Evolutionary conservation across 2,797 vertebrate species (phyloP), one percentile per base, ranked within the genome.

Genomic region (Eospalax fontanierii): DNA sequence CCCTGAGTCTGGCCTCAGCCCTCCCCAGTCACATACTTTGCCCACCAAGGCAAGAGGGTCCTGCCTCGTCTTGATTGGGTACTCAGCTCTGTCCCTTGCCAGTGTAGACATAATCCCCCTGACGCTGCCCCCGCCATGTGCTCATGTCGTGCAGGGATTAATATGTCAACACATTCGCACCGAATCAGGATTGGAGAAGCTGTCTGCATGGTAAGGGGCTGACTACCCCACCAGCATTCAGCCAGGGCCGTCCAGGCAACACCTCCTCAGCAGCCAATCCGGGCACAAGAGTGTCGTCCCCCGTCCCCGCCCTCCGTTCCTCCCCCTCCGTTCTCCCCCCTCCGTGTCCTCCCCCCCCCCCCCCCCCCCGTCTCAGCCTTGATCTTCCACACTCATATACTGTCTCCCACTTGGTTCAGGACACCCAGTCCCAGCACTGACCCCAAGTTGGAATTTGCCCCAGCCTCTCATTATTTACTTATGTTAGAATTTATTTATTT

Each of bases 401-500:
- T 1, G 2, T 4, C 71, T 75, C 84, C 81, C 73, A n/a, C 85
- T 75, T 46, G 57, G 26, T 28, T 61, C 68, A 2, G 57, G 84
- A 82, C 71, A 46, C 43, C 35, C 1, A 38, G 82, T 82, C 63
- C 68, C n/a, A 28, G 90, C 78, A 68, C 87, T 91, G 90, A 93
- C 94, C 88, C 3, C 0, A 12, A 4, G 28, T 68, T 74, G 2
- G 73, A 18, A 1, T 30, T 54, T 10, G 0, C 61, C 9, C 8
- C 71, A 10, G 84, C 94, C 87, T 84, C 88, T 68, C 63, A 16
- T 71, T 86, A 66, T 63, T 91, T 92, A 38, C 87, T 87, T 73
- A 15, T 33, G 70, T 16, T 30, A 24, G 19, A 75, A 57, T 54
- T 93, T 95, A 81, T 82, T 80, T 87, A 95, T 94, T 95, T 95